phyloP scores from a whole-genome alignment of 2,888 invertebrate genomes.

The Anodontia alba region DNA sequence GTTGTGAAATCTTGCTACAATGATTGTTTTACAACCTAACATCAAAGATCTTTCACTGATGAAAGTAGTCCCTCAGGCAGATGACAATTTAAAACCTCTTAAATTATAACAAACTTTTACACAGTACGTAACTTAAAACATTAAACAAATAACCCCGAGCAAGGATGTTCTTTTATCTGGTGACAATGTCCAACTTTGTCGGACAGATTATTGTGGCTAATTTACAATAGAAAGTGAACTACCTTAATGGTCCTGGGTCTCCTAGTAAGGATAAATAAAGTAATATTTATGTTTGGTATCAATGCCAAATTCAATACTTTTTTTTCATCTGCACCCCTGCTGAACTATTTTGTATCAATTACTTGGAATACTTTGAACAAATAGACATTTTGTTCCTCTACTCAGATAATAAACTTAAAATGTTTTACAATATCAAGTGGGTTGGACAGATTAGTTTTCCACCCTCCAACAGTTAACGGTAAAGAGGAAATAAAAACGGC shows the following conservation, averaged over 20 bases:
- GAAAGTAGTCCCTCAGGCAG: conserved; percentile 19
- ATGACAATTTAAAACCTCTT: conserved; percentile 7
- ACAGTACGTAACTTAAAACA: conserved; percentile 24
- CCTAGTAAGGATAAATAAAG: neutral
- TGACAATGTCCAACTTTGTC: conserved; percentile 9
- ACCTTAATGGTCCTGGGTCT: neutral
- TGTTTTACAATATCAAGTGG: conserved; percentile 18
- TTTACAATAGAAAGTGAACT: neutral
- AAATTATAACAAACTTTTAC: conserved; percentile 12
- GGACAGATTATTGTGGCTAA: conserved; percentile 3
- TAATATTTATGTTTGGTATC: conserved; percentile 29
- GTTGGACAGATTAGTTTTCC: conserved; percentile 4
- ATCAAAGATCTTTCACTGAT: conserved; percentile 3
- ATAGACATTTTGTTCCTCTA: conserved; percentile 7
- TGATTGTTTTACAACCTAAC: conserved; percentile 11
- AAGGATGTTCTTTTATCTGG: conserved; percentile 3
- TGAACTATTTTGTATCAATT: conserved; percentile 21
- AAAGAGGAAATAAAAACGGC: neutral
- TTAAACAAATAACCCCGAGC: conserved; percentile 22
- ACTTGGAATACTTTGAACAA: conserved; percentile 17
- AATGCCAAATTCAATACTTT: conserved; percentile 16
- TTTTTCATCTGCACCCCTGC: neutral
- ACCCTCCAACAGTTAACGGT: neutral
- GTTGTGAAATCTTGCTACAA: conserved; percentile 3
- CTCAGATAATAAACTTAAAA: conserved; percentile 21